phyloP scores from a whole-genome alignment of 92 coral and sea anemone species.

The Porites evermanni region DNA sequence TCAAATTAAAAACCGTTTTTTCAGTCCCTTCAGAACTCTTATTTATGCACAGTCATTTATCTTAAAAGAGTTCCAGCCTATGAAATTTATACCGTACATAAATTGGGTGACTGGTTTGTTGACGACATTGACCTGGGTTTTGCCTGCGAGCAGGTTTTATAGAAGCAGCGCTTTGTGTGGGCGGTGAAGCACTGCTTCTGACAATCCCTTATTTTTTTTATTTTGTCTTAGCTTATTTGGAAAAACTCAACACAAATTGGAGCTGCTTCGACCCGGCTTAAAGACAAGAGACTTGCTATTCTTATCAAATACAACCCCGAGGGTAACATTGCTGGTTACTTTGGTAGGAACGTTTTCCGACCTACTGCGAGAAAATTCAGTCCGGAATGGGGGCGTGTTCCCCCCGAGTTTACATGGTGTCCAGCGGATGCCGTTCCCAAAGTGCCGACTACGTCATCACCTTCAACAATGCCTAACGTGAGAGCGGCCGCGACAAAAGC shows the following conservation, averaged over 20 bases:
- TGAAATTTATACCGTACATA: too few relatives aligned
- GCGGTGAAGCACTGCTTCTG: too few relatives aligned
- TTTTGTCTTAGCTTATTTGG: constrained; percentile 51
- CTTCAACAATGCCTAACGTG: not conserved
- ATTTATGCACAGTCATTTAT: too few relatives aligned
- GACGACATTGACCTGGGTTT: too few relatives aligned
- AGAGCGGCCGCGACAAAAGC: not conserved
- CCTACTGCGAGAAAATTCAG: constrained; percentile 9
- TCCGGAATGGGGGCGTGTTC: not conserved
- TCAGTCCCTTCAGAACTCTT: too few relatives aligned
- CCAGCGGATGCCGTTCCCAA: not conserved
- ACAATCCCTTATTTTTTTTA: not conserved
- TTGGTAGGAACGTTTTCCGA: constrained; percentile 45
- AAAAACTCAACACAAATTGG: constrained; percentile 67
- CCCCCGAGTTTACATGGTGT: constrained; percentile 11
- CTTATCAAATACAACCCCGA: constrained; percentile 58
- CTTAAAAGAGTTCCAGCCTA: too few relatives aligned
- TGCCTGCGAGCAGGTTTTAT: too few relatives aligned
- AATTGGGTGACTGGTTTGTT: too few relatives aligned
- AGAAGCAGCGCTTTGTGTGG: too few relatives aligned
- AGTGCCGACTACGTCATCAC: not conserved
- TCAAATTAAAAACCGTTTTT: too few relatives aligned
- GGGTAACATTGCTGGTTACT: constrained; percentile 44
- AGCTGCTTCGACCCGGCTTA: constrained; percentile 60
- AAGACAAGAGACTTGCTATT: constrained; percentile 53